Base-by-base conservation (phyloP, 2,113 vertebrate species). In the Etia nguti region DNA sequence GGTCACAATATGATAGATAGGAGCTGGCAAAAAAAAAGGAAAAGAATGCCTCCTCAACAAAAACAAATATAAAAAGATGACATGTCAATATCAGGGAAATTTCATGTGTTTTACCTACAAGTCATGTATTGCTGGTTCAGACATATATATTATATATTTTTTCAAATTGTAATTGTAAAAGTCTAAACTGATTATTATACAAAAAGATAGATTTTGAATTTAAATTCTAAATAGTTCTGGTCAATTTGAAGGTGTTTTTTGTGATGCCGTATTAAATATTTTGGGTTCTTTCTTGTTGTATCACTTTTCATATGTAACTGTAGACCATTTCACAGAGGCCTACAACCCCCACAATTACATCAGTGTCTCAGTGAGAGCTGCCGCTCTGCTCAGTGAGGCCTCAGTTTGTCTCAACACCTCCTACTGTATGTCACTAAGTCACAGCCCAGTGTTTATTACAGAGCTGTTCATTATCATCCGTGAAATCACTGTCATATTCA, bases 1-100 rank as follows among this genome's bases (percentile, higher is more conserved):
- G 8, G 80, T 89, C 62, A 86, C 86, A 93, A 15, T 81, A 52
- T 82, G 81, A 87, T 70, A 24, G 56, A 65, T 41, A 29, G 38
- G 43, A 88, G 75, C 90, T 93, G 84, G 6, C 43, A n/a, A 50
- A 77, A 22, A 75, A 75, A 36, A 62, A 83, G 43, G 6, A 11
- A 48, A 26, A 41, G 15, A 82, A 81, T 34, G 10, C 24, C 4
- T 2, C 4, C 6, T 52, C 3, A 52, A 50, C 10, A 12, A 50
- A 87, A 50, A 79, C 2, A 56, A 22, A n/a, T 7, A 26, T 8
- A 41, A 24, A n/a, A 79, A 5, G 11, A n/a, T 26, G 50, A 48
- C 5, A 43, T 46, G 43, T 52, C 20, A 29, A 48, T 46, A 46
- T n/a, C 36, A 31, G 55, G 24, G 24, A 7, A 31, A 48, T 29